Evolutionary conservation across 1,140 invertebrate species (phyloP).

Genomic region (Bombus impatiens): DNA sequence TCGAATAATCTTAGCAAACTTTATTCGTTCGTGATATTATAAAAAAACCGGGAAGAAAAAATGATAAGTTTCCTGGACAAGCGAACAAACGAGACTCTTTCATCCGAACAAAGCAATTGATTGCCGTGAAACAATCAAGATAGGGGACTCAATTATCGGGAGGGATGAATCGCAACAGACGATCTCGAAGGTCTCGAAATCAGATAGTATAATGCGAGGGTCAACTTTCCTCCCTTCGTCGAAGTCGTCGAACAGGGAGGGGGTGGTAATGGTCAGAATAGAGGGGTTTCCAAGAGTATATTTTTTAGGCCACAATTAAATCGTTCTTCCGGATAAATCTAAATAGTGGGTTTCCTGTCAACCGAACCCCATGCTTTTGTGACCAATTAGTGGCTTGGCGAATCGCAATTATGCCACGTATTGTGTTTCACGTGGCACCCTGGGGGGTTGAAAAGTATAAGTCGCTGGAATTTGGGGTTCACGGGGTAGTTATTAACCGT

Average conservation of each 20-base stretch:
- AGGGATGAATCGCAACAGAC: conserved; percentile 58
- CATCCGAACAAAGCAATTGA: conserved; percentile 43
- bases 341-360: background rate
- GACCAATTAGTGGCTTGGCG: conserved; percentile 34
- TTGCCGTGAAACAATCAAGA: conserved; percentile 56
- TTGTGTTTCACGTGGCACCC: conserved; percentile 22
- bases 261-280: conserved; percentile 19
- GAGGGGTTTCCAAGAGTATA: conserved; percentile 9
- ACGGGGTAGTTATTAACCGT: background rate
- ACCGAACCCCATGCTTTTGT: conserved; percentile 17
- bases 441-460: background rate
- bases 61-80: conserved; percentile 33
- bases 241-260: conserved; percentile 12
- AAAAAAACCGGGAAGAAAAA: background rate
- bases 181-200: conserved; percentile 71
- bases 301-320: conserved; percentile 36
- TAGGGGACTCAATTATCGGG: conserved; percentile 69
- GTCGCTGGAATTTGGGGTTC: background rate
- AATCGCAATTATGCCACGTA: conserved; percentile 15
- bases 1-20: background rate
- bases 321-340: conserved; percentile 2
- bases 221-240: conserved; percentile 41
- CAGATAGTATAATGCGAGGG: conserved; percentile 72
- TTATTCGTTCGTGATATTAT: background rate
- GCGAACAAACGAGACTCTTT: conserved; percentile 35